A percentile compares a stretch with the other conserved stretches of the same genome.
Conservation (phyloP, 2,888 invertebrate genomes). For the Lasioglossum morio region DNA sequence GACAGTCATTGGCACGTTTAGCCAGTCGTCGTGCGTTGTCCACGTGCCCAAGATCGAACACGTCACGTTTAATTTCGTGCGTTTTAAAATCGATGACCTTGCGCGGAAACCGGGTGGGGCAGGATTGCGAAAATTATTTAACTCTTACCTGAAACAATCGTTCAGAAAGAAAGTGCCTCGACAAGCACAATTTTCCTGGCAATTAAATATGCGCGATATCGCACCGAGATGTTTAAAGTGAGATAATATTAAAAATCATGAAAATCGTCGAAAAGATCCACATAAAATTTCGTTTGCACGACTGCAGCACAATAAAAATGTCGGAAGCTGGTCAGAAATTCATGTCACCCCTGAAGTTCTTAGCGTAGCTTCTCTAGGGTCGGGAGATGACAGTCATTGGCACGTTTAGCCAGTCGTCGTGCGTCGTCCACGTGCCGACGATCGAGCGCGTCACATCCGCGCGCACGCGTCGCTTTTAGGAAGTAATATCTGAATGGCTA, state of each 20-base stretch:
- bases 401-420: slow-evolving; percentile 63
- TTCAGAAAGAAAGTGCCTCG: too few species aligned
- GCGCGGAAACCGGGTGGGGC: too few species aligned
- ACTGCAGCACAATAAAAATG: too few species aligned
- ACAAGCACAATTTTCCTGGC: too few species aligned
- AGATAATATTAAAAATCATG: too few species aligned
- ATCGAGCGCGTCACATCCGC: slow-evolving; percentile 78
- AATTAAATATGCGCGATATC: too few species aligned
- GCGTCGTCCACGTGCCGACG: slow-evolving; percentile 70
- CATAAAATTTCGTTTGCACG: background rate
- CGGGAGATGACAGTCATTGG: background rate
- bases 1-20: slow-evolving; percentile 47
- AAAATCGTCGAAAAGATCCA: too few species aligned
- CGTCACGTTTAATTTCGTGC: slow-evolving; percentile 69
- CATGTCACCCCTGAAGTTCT: background rate
- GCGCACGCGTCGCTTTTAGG: slow-evolving; percentile 72
- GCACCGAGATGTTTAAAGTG: too few species aligned
- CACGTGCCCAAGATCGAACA: slow-evolving; percentile 68
- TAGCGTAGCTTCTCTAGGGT: background rate
- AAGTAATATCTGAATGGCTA: slow-evolving; percentile 81
- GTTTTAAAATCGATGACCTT: background rate
- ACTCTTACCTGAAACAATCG: too few species aligned
- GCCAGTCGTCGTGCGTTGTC: slow-evolving; percentile 61
- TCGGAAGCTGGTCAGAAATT: too few species aligned
- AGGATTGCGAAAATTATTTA: too few species aligned